These are phyloP conservation scores for Brenthis ino DNA, from an alignment of 2,888 invertebrate species.

Conservation along the genomic window DNA sequence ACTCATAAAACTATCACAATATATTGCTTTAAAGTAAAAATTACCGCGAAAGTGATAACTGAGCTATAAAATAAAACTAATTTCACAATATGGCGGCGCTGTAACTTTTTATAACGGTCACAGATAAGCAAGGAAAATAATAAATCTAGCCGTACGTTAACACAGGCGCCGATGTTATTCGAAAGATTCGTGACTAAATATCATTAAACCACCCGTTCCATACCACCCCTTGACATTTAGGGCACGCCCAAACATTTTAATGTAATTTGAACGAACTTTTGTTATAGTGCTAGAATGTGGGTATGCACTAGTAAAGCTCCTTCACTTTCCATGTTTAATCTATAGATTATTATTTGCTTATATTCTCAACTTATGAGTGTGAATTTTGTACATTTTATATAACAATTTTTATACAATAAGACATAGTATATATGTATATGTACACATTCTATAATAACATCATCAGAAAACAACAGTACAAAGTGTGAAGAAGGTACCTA, in stretches of 20 bases:
- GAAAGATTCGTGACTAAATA: constrained; percentile 69
- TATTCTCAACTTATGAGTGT: no score
- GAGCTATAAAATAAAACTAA: background rate
- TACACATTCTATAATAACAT: no score
- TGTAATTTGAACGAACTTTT: constrained; percentile 26
- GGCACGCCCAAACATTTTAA: constrained; percentile 33
- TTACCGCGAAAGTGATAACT: background rate
- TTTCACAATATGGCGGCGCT: background rate
- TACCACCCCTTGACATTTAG: constrained; percentile 41
- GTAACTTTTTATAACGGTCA: constrained; percentile 3
- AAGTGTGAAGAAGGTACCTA: no score
- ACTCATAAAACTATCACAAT: no score
- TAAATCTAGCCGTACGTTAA: constrained; percentile 46
- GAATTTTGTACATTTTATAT: no score
- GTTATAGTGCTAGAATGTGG: constrained; percentile 30
- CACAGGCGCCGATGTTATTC: constrained; percentile 55
- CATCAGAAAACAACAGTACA: no score
- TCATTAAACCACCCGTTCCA: constrained; percentile 64
- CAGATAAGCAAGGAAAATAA: constrained; percentile 17
- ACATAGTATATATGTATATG: no score
- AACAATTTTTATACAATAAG: no score
- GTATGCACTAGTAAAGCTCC: background rate
- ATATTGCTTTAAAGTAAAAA: no score
- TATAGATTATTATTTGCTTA: no score
- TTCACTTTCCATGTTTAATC: no score